Base-by-base conservation (phyloP, 2,113 vertebrate genomes). In the Oxygymnocypris stewartii region DNA sequence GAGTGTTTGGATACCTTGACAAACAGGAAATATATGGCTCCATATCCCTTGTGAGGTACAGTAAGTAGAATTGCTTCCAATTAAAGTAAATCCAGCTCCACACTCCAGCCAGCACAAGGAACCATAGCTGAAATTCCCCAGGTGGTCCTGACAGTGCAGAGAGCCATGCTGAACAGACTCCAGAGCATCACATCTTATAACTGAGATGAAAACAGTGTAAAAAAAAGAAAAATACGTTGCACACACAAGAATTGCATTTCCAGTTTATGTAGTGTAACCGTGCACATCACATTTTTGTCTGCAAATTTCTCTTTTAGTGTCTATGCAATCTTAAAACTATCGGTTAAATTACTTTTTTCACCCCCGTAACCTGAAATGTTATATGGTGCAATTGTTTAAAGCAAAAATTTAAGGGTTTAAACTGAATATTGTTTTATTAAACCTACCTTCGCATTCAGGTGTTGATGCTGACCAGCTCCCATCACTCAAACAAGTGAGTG, bases 381-480 rank as follows among this genome's bases (percentile, higher is more conserved):
- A 35, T 1, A 31, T 16, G 13, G 13, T 67, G 28, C 28, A 31
- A 31, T 65, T 4, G 12, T 31, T 14, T 67, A 35, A 35, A 35
- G 6, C 6, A 16, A 28, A n/a, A 28, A 25, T 63, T 0, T 63
- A 63, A 69, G 65, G 14, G 1, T 35, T 18, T 9, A 69, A 35
- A 69, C 8, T 20, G 1, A 69, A 69, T 2, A 67, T 67, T 16
- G 44, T 35, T 31, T 67, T 67, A 67, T 67, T 67, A 73, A 42
- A 73, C 42, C 25, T 51, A 91, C 91, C 89, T 88, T 82, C 35
- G 65, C 90, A 92, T 10, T 49, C 44, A 31, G 91, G 91, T 31
- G 84, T 59, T 25, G 85, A 28, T 74, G 84, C 89, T 82, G 89
- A 91, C 92, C 93, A 94, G 0, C 74, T 74, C 71, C 89, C 88